Percentiles rank a stretch among this genome's conserved stretches.
Evolutionary conservation across 2,113 vertebrate species (phyloP).

Genomic region (Leucoraja erinaceus): DNA sequence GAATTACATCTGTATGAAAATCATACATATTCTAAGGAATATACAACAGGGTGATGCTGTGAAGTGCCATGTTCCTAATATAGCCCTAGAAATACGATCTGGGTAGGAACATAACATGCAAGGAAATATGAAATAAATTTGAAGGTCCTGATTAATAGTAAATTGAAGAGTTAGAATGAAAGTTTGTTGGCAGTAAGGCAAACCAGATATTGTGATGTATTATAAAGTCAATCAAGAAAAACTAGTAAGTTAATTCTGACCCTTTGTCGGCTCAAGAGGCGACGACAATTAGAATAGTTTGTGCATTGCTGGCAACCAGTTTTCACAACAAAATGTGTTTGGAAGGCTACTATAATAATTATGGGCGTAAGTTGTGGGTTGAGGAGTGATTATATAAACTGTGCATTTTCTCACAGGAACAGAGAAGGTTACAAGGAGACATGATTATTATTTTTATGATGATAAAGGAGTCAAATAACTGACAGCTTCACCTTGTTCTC

Average conservation of each 20-base stretch:
- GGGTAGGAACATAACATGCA: background rate
- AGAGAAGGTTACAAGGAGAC: background rate
- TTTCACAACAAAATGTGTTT: too few species aligned
- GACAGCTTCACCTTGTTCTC: background rate
- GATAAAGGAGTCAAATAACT: background rate
- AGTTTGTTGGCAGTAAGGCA: background rate
- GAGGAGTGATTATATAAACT: background rate
- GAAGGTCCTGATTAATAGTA: background rate
- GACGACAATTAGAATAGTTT: background rate
- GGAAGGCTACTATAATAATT: background rate
- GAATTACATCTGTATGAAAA: background rate
- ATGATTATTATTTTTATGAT: background rate
- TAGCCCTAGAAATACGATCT: background rate
- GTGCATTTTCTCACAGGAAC: background rate
- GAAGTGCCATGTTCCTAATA: background rate
- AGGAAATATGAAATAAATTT: background rate
- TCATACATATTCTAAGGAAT: background rate
- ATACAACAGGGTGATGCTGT: background rate
- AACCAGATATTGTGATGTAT: background rate
- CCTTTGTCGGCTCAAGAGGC: background rate
- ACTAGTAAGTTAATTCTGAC: background rate
- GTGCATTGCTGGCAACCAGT: background rate
- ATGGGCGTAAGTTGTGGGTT: background rate
- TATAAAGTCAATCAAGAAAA: background rate
- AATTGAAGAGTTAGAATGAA: background rate